Evolutionary conservation across 2,113 vertebrate genomes (phyloP).

Genomic region (Aspiorhynchus laticeps): DNA sequence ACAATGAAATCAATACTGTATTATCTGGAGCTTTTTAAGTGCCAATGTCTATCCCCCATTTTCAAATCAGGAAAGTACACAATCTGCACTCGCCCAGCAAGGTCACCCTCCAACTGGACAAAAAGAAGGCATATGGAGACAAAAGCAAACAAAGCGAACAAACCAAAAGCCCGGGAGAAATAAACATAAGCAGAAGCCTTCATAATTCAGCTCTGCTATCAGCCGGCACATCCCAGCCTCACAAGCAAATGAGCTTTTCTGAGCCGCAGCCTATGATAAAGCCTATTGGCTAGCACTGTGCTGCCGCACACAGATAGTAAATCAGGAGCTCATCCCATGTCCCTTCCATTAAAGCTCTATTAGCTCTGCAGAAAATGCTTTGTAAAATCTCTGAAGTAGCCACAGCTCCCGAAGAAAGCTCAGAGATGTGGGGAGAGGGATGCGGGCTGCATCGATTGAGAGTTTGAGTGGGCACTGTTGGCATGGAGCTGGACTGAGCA

Average conservation of each 20-base stretch:
- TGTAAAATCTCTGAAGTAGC: conserved; percentile 35
- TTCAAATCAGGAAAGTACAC: background rate
- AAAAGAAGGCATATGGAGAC: background rate
- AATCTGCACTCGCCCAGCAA: background rate
- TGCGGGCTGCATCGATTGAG: conserved; percentile 19
- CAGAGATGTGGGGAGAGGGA: background rate
- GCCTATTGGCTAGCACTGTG: conserved; percentile 49
- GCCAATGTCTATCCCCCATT: background rate
- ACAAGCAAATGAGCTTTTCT: conserved; percentile 51
- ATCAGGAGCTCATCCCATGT: conserved; percentile 46
- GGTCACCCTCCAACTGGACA: conserved; percentile 19
- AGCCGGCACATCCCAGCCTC: background rate
- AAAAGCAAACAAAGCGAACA: conserved; percentile 16
- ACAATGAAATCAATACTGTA: conserved; percentile 12
- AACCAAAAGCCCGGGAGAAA: conserved; percentile 20
- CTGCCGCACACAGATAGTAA: conserved; percentile 45
- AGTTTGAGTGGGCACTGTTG: conserved; percentile 30
- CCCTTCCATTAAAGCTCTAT: conserved; percentile 56
- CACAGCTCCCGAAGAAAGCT: background rate
- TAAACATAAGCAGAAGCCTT: conserved; percentile 29
- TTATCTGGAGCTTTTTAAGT: conserved; percentile 19
- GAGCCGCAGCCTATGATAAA: conserved; percentile 36
- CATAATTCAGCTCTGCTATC: conserved; percentile 48
- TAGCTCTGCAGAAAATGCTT: conserved; percentile 47
- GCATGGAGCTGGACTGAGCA: conserved; percentile 24